A percentile compares a stretch with the other conserved stretches of the same genome.
Evolutionary conservation across 1,140 invertebrate genomes (phyloP).

Genomic region (Philopotamus ludificatus): DNA sequence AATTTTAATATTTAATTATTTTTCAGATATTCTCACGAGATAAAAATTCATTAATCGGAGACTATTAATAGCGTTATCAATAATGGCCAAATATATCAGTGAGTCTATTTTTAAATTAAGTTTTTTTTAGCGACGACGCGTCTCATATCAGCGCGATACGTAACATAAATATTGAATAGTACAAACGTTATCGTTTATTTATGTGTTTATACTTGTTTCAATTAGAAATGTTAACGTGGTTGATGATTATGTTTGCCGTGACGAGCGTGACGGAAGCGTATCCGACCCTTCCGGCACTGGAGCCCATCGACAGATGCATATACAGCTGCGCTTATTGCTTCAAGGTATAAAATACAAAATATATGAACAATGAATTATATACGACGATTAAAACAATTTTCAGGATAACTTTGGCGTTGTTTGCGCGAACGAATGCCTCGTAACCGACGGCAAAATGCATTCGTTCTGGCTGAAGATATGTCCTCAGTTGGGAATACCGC

Average conservation of each 20-base stretch:
- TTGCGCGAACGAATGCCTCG: constrained; percentile 36
- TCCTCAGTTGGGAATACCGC: constrained; percentile 29
- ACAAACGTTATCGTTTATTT: too few species aligned
- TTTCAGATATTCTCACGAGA: background rate
- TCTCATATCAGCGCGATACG: too few species aligned
- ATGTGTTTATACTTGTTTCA: background rate
- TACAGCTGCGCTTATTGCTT: constrained; percentile 35
- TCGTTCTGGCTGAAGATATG: constrained; percentile 25
- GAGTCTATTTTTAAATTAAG: too few species aligned
- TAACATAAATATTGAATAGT: too few species aligned
- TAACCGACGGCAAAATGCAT: constrained; percentile 29
- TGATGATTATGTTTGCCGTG: background rate
- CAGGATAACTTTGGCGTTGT: constrained; percentile 26
- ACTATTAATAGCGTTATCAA: background rate
- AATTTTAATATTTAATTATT: background rate
- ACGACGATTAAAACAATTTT: background rate
- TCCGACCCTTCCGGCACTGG: constrained; percentile 23
- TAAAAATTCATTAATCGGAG: too few species aligned
- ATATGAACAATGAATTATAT: background rate
- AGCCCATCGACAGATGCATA: constrained; percentile 34
- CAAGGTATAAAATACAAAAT: constrained; percentile 22
- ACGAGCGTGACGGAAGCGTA: constrained; percentile 5
- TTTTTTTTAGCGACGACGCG: too few species aligned
- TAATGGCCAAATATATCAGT: background rate
- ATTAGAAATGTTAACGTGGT: constrained; percentile 2